Base-by-base conservation (phyloP, 2,888 invertebrate genomes). In the Drosophila barbarae region DNA sequence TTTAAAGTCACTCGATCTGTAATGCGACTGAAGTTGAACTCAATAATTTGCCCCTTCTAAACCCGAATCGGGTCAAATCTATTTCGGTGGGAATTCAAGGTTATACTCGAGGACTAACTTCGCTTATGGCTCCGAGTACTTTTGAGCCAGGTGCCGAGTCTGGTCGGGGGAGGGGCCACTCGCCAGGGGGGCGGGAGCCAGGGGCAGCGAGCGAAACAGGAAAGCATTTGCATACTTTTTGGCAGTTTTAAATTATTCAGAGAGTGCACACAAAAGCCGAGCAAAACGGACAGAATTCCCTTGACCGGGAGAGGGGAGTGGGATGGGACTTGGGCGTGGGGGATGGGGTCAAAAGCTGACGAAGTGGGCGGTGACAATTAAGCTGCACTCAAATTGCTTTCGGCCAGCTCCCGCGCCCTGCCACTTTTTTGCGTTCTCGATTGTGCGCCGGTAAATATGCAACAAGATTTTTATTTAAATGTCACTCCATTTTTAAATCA, bases 401-500 rank as follows among this genome's bases (percentile, higher is more conserved):
- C 53, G 73, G 66, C 38, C 55, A 34, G 28, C 39, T 30, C 41
- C 23, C 47, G n/a, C 21, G 34, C 26, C 34, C 38, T 15, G 12
- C 32, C 36, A 32, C 12, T 50, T 47, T 42, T 47, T 47, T 47
- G 39, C 30, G 39, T 23, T 41, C 36, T 23, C 44, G 30, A 53
- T 54, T 56, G 36, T 47, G 52, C 51, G 67, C 67, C 66, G 49
- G 76, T 78, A 74, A 79, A 81, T 81, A 81, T 79, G 77, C 77
- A 81, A 77, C 76, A 81, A 74, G 79, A 77, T 81, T 81, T 81
- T 79, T 82, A 83, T 82, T 82, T 83, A 82, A 83, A 83, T 84
- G 78, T 80, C 82, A 84, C 82, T 83, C 76, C 79, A 84, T 84
- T 83, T 82, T 82, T 83, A 83, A 82, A 83, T 83, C 84, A 83